Percentiles rank a stretch among this genome's conserved stretches.
Conservation (phyloP, 2,113 vertebrate genomes). For the Bos javanicus region DNA sequence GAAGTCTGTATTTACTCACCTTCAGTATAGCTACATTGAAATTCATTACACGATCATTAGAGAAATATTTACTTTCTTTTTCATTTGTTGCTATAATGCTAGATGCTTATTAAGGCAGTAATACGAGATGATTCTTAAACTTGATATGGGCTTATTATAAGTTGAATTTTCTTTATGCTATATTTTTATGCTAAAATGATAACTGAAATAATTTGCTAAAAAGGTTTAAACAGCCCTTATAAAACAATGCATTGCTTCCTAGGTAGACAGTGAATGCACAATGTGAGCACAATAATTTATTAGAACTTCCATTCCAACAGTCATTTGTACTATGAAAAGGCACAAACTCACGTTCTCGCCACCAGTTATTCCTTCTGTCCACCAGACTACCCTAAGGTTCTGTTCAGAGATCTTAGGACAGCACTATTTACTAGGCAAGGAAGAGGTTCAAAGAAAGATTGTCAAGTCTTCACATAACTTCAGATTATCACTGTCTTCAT, state of each 20-base stretch:
- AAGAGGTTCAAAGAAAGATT: background rate
- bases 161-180: background rate
- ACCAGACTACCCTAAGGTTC: rapidly evolving
- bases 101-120: background rate
- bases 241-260: background rate
- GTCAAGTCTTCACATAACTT: background rate
- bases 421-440: background rate
- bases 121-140: background rate
- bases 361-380: background rate
- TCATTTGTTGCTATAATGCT: background rate
- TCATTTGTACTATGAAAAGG: background rate
- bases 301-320: background rate
- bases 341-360: rapidly evolving
- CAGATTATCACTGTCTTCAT: background rate
- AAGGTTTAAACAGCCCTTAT: background rate
- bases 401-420: background rate
- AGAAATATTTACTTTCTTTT: background rate
- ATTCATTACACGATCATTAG: background rate
- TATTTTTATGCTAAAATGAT: background rate
- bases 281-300: background rate
- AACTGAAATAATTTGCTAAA: background rate
- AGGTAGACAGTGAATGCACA: background rate
- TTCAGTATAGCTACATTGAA: background rate
- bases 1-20: background rate
- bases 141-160: background rate